A percentile compares a stretch with the other conserved stretches of the same genome.
Conservation (phyloP, 2,113 vertebrate genomes). For the Dendrocopos noguchii region DNA sequence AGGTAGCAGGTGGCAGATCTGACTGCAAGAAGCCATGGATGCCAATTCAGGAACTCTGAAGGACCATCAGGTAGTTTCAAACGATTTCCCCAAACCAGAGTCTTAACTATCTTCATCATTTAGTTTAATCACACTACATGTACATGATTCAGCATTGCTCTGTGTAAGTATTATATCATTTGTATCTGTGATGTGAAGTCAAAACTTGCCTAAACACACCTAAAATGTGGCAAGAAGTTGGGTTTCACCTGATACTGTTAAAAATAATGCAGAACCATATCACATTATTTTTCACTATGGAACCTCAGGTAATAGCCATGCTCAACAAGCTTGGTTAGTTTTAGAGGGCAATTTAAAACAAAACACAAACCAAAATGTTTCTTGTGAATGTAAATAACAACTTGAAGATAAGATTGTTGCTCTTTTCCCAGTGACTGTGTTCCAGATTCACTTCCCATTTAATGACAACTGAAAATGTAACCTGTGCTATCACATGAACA, state of each 20-base stretch:
- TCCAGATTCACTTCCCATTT: background rate
- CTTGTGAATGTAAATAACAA: background rate
- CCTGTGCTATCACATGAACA: background rate
- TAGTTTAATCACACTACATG: background rate
- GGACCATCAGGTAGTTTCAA: background rate
- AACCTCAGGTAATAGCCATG: background rate
- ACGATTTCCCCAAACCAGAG: background rate
- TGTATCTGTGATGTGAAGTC: background rate
- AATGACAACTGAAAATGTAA: background rate
- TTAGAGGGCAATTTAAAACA: background rate
- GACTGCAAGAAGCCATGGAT: background rate
- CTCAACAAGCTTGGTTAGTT: background rate
- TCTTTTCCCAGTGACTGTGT: background rate
- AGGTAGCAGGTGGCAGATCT: background rate
- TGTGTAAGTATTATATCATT: background rate
- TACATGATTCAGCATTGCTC: background rate
- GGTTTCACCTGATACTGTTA: background rate
- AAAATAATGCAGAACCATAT: background rate
- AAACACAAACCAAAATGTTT: background rate
- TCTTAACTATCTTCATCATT: background rate
- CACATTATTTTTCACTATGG: background rate
- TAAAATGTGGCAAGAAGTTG: background rate
- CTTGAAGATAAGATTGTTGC: background rate
- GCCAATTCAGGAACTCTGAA: background rate
- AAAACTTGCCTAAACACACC: background rate